These are phyloP conservation scores for Malurus alboscapulatus DNA, from an alignment of 2,113 vertebrate species.

Conservation along the genomic window DNA sequence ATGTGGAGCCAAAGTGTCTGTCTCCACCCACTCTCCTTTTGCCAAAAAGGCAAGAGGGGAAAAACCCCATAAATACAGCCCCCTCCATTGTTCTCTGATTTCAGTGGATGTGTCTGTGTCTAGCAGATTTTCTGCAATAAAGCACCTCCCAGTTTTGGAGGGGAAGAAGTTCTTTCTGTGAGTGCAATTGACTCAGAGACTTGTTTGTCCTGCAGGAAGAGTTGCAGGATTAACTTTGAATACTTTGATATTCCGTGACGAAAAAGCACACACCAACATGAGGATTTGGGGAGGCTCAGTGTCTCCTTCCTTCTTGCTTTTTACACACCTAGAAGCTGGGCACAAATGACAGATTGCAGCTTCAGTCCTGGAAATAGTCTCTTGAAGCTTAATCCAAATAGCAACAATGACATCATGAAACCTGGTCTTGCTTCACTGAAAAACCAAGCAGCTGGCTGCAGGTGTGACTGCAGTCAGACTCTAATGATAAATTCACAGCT, in stretches of 20 bases:
- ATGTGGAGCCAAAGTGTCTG: constrained; percentile 49
- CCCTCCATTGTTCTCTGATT: background rate
- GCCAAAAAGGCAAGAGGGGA: background rate
- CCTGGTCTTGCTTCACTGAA: background rate
- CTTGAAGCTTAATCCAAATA: background rate
- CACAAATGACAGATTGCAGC: background rate
- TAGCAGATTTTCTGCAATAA: constrained; percentile 13
- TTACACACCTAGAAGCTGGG: background rate
- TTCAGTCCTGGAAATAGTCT: constrained; percentile 14
- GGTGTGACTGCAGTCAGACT: background rate
- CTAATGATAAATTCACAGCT: background rate
- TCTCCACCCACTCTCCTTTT: constrained; percentile 27
- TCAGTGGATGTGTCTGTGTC: background rate
- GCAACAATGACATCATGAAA: background rate
- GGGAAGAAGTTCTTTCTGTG: background rate
- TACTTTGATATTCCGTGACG: background rate
- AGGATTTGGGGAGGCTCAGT: background rate
- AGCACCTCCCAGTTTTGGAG: background rate
- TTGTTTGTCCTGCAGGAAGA: constrained; percentile 36
- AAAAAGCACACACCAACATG: background rate
- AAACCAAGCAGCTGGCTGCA: background rate
- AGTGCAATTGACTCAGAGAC: constrained; percentile 15
- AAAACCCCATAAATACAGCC: background rate
- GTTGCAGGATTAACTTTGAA: constrained; percentile 35
- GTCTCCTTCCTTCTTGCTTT: background rate